A percentile compares a stretch with the other conserved stretches of the same genome.
These are phyloP conservation scores for Eidolon dupreanum DNA, from an alignment of 2,797 vertebrate species.

Conservation along the genomic window DNA sequence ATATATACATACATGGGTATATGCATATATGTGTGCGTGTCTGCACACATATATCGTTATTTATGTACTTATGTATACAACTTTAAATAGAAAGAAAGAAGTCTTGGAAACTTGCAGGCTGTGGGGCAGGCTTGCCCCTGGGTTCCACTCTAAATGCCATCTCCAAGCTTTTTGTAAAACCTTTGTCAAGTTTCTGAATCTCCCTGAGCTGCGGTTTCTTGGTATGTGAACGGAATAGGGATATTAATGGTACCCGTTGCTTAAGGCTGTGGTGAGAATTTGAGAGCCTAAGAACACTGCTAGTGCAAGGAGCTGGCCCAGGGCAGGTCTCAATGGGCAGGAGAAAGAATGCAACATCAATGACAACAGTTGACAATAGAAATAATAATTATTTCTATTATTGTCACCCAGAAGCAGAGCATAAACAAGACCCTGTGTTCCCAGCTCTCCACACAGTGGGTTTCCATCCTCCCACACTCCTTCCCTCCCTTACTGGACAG, in stretches of 20 bases:
- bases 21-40: too few relatives aligned
- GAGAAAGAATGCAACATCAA: accelerated
- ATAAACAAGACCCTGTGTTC: background rate
- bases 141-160: background rate
- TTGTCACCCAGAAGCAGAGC: background rate
- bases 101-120: background rate
- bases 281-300: background rate
- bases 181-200: background rate
- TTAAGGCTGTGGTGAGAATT: background rate
- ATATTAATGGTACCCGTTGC: accelerated
- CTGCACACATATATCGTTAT: too few relatives aligned
- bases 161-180: background rate
- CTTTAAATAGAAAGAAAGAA: background rate
- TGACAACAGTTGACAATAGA: accelerated
- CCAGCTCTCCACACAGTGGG: background rate
- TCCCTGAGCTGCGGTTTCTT: background rate
- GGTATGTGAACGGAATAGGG: background rate
- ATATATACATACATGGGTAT: background rate
- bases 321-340: background rate
- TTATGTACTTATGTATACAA: background rate
- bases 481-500: background rate
- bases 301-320: background rate
- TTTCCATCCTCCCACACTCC: background rate
- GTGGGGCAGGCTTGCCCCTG: background rate
- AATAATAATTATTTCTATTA: background rate